phyloP scores from a whole-genome alignment of 1,140 invertebrate species.

The Leptopilina clavipes region DNA sequence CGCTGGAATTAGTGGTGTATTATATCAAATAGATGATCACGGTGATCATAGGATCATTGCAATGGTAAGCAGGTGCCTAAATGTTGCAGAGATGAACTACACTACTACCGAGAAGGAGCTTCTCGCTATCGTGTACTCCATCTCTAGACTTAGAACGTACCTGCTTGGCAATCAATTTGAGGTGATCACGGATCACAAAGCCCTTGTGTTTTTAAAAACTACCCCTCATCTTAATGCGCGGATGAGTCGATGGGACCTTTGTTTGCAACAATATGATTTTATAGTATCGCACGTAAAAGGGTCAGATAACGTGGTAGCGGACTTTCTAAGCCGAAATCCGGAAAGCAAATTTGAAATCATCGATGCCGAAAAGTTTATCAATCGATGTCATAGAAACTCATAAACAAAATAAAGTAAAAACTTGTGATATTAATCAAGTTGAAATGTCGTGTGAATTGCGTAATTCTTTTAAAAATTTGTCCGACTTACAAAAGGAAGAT shows the following conservation, averaged over 20 bases:
- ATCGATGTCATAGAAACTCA: not conserved
- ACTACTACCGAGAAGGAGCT: slow-evolving; percentile 36
- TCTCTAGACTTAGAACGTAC: slow-evolving; percentile 3
- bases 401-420: too few species aligned
- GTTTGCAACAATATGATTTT: slow-evolving; percentile 35
- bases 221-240: not conserved
- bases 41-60: slow-evolving; percentile 16
- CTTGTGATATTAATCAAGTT: too few species aligned
- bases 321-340: slow-evolving; percentile 33
- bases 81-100: not conserved
- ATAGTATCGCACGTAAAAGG: not conserved
- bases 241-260: slow-evolving; percentile 15
- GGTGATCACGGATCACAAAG: slow-evolving; percentile 33
- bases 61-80: slow-evolving; percentile 9
- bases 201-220: slow-evolving; percentile 21
- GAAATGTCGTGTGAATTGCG: too few species aligned
- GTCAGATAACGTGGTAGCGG: slow-evolving; percentile 1
- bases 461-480: too few species aligned
- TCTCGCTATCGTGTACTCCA: slow-evolving; percentile 25
- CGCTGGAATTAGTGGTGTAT: slow-evolving; percentile 25
- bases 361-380: too few species aligned
- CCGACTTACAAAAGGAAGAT: too few species aligned
- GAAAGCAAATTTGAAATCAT: not conserved
- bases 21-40: slow-evolving; percentile 13
- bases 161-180: slow-evolving; percentile 5